phyloP scores from a whole-genome alignment of 1,140 invertebrate species.

The Panonychus citri region DNA sequence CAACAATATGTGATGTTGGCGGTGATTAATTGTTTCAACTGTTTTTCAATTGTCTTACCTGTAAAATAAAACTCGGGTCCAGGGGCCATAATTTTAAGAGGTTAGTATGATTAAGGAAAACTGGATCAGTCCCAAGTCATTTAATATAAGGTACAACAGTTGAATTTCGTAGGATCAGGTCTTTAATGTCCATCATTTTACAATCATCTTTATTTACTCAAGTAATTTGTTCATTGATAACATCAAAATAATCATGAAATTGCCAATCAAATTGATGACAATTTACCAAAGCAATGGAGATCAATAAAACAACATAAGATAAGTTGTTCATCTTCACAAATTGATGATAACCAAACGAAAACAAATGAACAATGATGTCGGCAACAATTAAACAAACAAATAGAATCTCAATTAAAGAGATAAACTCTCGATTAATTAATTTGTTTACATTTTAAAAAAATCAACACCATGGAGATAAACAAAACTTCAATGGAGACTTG shows the following conservation, averaged over 20 bases:
- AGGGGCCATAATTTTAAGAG: conserved; percentile 85
- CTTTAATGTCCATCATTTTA: conserved; percentile 52
- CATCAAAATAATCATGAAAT: conserved; percentile 58
- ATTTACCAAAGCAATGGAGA: too few species aligned
- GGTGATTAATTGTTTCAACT: neutral
- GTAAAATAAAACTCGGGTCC: conserved; percentile 82
- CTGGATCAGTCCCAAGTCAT: conserved; percentile 76
- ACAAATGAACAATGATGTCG: too few species aligned
- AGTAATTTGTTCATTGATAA: conserved; percentile 52
- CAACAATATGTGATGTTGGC: too few species aligned
- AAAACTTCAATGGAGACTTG: too few species aligned
- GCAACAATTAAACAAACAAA: too few species aligned
- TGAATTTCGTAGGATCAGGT: conserved; percentile 56
- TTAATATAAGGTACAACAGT: conserved; percentile 74
- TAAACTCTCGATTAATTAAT: too few species aligned
- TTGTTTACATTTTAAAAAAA: too few species aligned
- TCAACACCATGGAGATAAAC: too few species aligned
- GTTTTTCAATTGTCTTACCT: conserved; percentile 18
- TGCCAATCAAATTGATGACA: conserved; percentile 71
- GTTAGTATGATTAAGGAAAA: conserved; percentile 79
- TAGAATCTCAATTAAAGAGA: too few species aligned
- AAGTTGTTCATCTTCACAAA: too few species aligned
- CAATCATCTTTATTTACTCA: conserved; percentile 59
- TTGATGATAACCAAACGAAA: too few species aligned
- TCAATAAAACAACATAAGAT: too few species aligned